Conservation (phyloP, 2,113 vertebrate species). For the Dicrurus megarhynchus region DNA sequence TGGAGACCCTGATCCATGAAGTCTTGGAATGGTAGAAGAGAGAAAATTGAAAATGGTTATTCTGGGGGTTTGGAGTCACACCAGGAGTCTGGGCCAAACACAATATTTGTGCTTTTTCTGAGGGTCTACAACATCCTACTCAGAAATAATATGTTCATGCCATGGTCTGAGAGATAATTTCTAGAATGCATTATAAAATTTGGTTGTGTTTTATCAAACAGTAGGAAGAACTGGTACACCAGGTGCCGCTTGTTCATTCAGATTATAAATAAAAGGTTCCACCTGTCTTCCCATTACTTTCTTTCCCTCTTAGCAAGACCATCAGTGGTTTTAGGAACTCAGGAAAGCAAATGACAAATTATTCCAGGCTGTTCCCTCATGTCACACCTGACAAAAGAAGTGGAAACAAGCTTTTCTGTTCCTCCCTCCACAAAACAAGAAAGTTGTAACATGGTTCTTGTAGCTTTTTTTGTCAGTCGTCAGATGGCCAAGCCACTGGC, state of each 20-base stretch:
- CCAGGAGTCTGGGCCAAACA: not conserved
- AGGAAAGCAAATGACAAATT: not conserved
- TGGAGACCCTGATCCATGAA: constrained; percentile 30
- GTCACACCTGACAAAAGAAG: not conserved
- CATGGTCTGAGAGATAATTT: not conserved
- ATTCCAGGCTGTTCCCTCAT: not conserved
- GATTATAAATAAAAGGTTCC: not conserved
- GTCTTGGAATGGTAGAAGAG: constrained; percentile 5
- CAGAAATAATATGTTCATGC: not conserved
- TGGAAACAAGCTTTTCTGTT: not conserved
- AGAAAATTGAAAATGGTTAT: not conserved
- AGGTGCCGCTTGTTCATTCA: accelerated
- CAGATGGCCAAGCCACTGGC: not conserved
- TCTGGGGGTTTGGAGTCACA: not conserved
- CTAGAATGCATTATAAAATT: not conserved
- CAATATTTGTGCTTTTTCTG: not conserved
- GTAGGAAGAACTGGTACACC: not conserved
- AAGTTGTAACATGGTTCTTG: not conserved
- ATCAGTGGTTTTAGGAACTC: not conserved
- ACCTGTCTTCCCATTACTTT: not conserved
- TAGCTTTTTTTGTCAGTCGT: not conserved
- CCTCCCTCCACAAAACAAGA: not conserved
- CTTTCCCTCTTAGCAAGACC: not conserved
- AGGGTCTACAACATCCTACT: not conserved
- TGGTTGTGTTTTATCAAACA: not conserved